Evolutionary conservation across 1,140 invertebrate genomes (phyloP).

Genomic region (Mya arenaria): DNA sequence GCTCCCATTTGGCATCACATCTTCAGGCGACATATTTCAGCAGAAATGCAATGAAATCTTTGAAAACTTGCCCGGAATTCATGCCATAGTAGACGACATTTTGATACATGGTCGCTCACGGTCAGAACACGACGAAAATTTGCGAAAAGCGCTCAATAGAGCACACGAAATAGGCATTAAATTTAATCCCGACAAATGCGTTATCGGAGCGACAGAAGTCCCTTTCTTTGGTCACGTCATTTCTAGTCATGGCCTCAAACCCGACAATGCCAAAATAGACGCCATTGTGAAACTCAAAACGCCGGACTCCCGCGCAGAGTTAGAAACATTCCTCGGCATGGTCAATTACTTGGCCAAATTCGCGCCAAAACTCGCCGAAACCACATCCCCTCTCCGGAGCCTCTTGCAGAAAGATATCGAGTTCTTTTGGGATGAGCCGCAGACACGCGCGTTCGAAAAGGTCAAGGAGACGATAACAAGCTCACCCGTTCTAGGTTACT

Average conservation of each 20-base stretch:
- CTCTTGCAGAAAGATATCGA: slow-evolving; percentile 55
- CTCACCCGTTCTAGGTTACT: slow-evolving; percentile 38
- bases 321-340: slow-evolving; percentile 78
- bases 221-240: slow-evolving; percentile 48
- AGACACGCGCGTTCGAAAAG: slow-evolving; percentile 52
- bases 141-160: not conserved
- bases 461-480: slow-evolving; percentile 41
- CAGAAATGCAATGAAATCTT: slow-evolving; percentile 59
- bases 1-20: slow-evolving; percentile 45
- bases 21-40: slow-evolving; percentile 51
- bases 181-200: slow-evolving; percentile 25
- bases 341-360: slow-evolving; percentile 79
- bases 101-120: slow-evolving; percentile 62
- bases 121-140: not conserved
- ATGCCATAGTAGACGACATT: slow-evolving; percentile 78
- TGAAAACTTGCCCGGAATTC: slow-evolving; percentile 58
- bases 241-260: slow-evolving; percentile 69
- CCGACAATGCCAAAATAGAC: slow-evolving; percentile 78
- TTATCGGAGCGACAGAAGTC: slow-evolving; percentile 37
- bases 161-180: not conserved
- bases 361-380: slow-evolving; percentile 46
- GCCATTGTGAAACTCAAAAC: slow-evolving; percentile 77
- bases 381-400: slow-evolving; percentile 46
- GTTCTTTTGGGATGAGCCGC: slow-evolving; percentile 59
- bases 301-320: slow-evolving; percentile 73